Percentiles rank a stretch among this genome's conserved stretches.
Conservation (phyloP, 2,888 invertebrate genomes). For the Hydropsyche betteni region DNA sequence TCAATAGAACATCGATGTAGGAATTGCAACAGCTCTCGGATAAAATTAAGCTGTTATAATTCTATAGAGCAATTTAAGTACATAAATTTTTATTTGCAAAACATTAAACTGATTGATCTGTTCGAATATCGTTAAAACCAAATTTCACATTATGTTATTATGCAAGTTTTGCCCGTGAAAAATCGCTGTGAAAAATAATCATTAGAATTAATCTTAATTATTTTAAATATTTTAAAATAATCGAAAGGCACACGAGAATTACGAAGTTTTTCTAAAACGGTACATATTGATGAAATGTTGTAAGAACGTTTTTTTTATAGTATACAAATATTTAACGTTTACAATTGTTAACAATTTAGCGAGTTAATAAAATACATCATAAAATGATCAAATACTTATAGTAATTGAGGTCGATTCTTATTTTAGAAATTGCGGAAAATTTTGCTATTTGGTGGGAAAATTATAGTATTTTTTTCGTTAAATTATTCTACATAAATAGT, state of each 20-base stretch:
- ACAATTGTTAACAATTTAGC: conserved; percentile 14
- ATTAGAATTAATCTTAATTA: neutral
- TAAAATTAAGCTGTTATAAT: no score
- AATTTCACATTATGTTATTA: no score
- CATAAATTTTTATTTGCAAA: no score
- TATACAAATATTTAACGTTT: conserved; percentile 4
- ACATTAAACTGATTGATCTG: no score
- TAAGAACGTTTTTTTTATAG: neutral
- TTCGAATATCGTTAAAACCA: no score
- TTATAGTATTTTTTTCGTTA: no score
- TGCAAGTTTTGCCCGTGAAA: no score
- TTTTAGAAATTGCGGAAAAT: neutral
- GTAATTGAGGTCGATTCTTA: conserved; percentile 10
- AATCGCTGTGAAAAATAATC: no score
- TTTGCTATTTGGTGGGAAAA: neutral
- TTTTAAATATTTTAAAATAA: conserved; percentile 23
- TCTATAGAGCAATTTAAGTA: no score
- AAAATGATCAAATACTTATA: conserved; percentile 5
- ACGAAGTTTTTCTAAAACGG: neutral
- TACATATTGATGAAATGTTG: conserved; percentile 2
- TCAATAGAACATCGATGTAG: no score
- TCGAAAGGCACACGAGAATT: conserved; percentile 31
- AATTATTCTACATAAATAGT: no score
- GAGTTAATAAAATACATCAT: conserved; percentile 13
- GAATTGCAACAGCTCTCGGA: no score